Evolutionary conservation across 2,888 invertebrate species (phyloP).

Genomic region (Chironomus tentans): DNA sequence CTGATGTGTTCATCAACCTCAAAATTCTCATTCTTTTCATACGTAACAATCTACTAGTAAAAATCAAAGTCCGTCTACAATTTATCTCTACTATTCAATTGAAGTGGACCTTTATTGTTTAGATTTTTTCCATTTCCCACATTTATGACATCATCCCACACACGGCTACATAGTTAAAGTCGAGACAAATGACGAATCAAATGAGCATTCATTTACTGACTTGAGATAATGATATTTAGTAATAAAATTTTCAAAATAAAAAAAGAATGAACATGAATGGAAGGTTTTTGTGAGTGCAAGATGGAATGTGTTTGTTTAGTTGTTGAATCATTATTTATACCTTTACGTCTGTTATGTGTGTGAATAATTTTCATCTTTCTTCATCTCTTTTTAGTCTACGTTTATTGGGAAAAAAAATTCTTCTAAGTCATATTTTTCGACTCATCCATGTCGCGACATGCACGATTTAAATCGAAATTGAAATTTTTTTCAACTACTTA

Average conservation of each 20-base stretch:
- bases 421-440: conserved; percentile 1
- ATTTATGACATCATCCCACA: neutral
- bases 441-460: conserved; percentile 4
- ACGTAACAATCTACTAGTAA: neutral
- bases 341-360: neutral
- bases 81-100: no score
- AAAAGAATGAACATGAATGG: neutral
- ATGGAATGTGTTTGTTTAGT: conserved; percentile 7
- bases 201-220: no score
- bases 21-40: neutral
- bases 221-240: no score
- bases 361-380: neutral
- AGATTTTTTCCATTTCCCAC: no score
- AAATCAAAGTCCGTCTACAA: neutral
- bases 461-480: conserved; percentile 10
- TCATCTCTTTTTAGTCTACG: neutral
- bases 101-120: no score
- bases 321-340: neutral
- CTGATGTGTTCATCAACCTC: conserved; percentile 1
- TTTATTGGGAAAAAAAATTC: neutral
- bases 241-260: no score
- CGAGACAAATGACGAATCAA: no score
- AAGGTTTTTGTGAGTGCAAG: neutral
- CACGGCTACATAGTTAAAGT: no score
- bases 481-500: neutral